These are phyloP conservation scores for Cynodonichthys magdalenae DNA, from an alignment of 2,797 vertebrate genomes.

Conservation along the genomic window DNA sequence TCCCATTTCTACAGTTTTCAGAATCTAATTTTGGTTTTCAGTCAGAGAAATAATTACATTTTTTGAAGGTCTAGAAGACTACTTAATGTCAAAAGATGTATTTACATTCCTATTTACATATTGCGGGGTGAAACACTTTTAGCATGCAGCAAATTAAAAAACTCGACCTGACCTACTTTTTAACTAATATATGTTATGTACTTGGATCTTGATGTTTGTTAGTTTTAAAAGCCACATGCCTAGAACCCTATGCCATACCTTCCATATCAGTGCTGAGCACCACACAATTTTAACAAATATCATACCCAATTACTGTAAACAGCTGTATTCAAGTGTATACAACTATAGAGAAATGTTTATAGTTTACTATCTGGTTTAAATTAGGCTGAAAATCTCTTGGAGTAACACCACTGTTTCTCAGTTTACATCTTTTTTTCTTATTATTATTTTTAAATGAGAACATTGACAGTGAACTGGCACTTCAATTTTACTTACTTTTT, in stretches of 20 bases:
- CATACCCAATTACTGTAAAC: not conserved
- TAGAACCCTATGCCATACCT: not conserved
- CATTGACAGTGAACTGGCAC: not conserved
- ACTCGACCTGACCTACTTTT: not conserved
- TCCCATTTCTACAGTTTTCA: not conserved
- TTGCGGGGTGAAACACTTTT: not conserved
- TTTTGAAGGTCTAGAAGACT: not conserved
- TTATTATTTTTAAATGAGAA: conserved; percentile 3
- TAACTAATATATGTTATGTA: not conserved
- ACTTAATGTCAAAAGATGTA: not conserved
- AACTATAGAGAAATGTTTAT: conserved; percentile 7
- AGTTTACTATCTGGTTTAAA: conserved; percentile 15
- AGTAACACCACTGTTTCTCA: conserved; percentile 13
- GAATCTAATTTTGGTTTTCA: not conserved
- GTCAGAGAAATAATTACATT: not conserved
- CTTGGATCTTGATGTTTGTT: not conserved
- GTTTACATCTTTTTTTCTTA: not conserved
- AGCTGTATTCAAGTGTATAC: conserved; percentile 7
- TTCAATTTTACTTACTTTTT: conserved; percentile 6
- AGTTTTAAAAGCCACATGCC: not conserved
- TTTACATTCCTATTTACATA: not conserved
- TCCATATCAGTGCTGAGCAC: not conserved
- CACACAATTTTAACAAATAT: conserved; percentile 10
- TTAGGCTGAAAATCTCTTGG: conserved; percentile 20
- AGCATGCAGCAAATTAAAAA: not conserved